Percentiles rank a stretch among this genome's conserved stretches.
These are phyloP conservation scores for Aphis craccivora DNA, from an alignment of 1,140 invertebrate species.

Conservation along the genomic window DNA sequence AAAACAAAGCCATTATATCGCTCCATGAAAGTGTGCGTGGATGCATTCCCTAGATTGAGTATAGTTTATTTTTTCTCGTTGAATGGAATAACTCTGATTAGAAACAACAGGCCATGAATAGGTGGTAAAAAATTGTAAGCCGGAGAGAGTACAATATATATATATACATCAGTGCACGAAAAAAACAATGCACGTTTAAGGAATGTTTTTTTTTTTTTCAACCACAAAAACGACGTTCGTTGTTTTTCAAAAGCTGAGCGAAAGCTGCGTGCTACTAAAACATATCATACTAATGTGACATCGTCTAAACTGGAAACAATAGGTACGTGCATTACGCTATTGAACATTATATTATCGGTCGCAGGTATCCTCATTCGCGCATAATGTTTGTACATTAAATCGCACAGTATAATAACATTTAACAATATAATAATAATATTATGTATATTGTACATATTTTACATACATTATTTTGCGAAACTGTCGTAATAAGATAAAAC, in stretches of 20 bases:
- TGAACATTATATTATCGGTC: background rate
- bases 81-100: background rate
- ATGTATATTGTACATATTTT: too few relatives aligned
- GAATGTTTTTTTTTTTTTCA: background rate
- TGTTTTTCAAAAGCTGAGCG: background rate
- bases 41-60: background rate
- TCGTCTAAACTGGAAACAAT: background rate
- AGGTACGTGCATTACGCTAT: background rate
- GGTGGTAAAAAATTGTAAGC: background rate
- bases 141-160: background rate
- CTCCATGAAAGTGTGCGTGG: background rate
- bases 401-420: background rate
- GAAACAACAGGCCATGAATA: background rate
- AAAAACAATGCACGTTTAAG: background rate
- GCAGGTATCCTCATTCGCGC: background rate
- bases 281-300: background rate
- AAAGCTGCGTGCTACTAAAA: background rate
- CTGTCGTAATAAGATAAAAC: constrained; percentile 7
- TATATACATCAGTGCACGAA: background rate
- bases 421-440: background rate
- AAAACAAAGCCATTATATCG: background rate
- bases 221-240: background rate
- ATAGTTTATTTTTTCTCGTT: background rate
- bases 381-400: background rate
- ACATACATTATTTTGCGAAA: background rate